Percentiles rank a stretch among this genome's conserved stretches.
phyloP scores from a whole-genome alignment of 2,888 invertebrate genomes.

The Drosophila mimica region DNA sequence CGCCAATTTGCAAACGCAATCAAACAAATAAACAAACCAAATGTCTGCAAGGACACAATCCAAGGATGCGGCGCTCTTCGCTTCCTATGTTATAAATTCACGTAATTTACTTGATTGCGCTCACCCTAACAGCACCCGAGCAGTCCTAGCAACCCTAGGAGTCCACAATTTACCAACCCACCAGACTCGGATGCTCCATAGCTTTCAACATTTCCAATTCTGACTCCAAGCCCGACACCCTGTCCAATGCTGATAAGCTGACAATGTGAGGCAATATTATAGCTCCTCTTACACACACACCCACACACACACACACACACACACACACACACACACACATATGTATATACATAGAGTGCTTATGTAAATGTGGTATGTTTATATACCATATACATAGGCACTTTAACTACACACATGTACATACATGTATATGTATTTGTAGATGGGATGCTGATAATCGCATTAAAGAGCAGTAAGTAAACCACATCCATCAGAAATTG shows the following conservation, averaged over 20 bases:
- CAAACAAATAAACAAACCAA: slow-evolving; percentile 49
- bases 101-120: slow-evolving; percentile 65
- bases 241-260: slow-evolving; percentile 39
- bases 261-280: slow-evolving; percentile 42
- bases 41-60: slow-evolving; percentile 16
- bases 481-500: slow-evolving; percentile 3
- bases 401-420: neutral
- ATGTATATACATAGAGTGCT: neutral
- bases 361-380: slow-evolving; percentile 1
- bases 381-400: neutral
- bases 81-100: slow-evolving; percentile 59
- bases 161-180: neutral
- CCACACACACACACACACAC: neutral
- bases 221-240: neutral
- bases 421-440: neutral
- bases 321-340: neutral
- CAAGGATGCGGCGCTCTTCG: slow-evolving; percentile 46
- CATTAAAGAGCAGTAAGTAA: slow-evolving; percentile 8
- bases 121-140: slow-evolving; percentile 7
- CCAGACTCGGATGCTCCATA: neutral
- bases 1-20: slow-evolving; percentile 61
- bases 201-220: neutral
- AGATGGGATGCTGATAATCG: slow-evolving; percentile 2
- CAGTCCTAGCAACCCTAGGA: slow-evolving; percentile 23
- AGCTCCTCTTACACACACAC: neutral